Evolutionary conservation across 1,140 invertebrate species (phyloP).

Genomic region (Sipha flava): DNA sequence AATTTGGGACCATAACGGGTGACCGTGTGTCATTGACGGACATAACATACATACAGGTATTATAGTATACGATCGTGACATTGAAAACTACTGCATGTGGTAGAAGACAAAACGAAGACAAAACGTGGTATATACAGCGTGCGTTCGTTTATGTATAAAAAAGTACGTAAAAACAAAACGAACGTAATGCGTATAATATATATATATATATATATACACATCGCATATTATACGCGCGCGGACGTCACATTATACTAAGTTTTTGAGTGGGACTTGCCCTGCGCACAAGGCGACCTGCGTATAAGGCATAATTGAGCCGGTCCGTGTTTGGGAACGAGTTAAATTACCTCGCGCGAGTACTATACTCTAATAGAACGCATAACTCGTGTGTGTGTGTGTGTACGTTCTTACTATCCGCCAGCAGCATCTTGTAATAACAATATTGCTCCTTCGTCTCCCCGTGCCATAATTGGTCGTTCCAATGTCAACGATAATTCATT

Average conservation of each 20-base stretch:
- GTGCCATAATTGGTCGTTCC: background rate
- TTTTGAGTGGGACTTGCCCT: background rate
- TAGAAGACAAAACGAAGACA: background rate
- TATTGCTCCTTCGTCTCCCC: background rate
- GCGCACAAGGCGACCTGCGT: background rate
- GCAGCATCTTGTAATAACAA: background rate
- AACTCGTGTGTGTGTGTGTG: background rate
- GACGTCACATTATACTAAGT: too few species aligned
- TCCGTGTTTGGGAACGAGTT: background rate
- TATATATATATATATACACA: too few species aligned
- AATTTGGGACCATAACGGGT: background rate
- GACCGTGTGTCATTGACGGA: too few species aligned
- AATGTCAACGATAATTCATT: slow-evolving; percentile 12
- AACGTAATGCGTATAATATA: too few species aligned
- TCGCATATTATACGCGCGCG: too few species aligned
- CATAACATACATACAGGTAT: too few species aligned
- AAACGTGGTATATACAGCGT: too few species aligned
- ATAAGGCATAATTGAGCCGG: background rate
- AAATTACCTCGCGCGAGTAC: background rate
- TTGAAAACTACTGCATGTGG: background rate
- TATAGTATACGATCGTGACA: background rate
- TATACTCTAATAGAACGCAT: background rate
- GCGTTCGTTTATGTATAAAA: background rate
- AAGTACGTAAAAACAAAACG: too few species aligned
- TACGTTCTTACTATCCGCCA: too few species aligned